Evolutionary conservation across 2,113 vertebrate species (phyloP).

Genomic region (Vimba vimba): DNA sequence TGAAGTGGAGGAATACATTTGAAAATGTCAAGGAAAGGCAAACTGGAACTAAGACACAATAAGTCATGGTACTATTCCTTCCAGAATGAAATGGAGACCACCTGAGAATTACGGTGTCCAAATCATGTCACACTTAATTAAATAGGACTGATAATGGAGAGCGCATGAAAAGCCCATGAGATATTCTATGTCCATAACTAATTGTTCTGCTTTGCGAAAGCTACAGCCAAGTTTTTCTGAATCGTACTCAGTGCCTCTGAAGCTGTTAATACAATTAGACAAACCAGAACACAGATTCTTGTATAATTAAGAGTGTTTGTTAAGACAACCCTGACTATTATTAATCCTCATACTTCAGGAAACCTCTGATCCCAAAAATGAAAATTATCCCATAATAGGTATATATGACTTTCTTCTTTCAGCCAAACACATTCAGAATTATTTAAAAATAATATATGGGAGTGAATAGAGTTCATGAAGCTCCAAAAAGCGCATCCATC

Average conservation of each 20-base stretch:
- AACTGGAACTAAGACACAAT: neutral
- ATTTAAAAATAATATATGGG: too few relatives aligned
- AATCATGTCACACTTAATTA: conserved; percentile 20
- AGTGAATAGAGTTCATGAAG: too few relatives aligned
- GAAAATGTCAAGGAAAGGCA: conserved; percentile 31
- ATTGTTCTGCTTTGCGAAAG: neutral
- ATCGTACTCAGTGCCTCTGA: neutral
- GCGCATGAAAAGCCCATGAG: neutral
- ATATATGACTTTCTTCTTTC: too few relatives aligned
- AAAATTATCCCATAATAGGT: too few relatives aligned
- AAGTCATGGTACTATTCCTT: conserved; percentile 1
- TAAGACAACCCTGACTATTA: neutral
- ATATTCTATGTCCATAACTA: neutral
- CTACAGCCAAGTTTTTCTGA: conserved; percentile 8
- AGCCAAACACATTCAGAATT: too few relatives aligned
- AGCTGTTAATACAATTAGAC: neutral
- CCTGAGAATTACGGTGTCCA: neutral
- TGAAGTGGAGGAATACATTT: neutral
- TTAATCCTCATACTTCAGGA: neutral
- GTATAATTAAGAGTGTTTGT: neutral
- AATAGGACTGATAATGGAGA: conserved; percentile 12
- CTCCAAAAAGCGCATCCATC: too few relatives aligned
- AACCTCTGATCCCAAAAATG: neutral
- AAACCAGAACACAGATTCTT: neutral
- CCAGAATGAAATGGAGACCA: conserved; percentile 27